Conservation (phyloP, 2,113 vertebrate species). For the Athene noctua region DNA sequence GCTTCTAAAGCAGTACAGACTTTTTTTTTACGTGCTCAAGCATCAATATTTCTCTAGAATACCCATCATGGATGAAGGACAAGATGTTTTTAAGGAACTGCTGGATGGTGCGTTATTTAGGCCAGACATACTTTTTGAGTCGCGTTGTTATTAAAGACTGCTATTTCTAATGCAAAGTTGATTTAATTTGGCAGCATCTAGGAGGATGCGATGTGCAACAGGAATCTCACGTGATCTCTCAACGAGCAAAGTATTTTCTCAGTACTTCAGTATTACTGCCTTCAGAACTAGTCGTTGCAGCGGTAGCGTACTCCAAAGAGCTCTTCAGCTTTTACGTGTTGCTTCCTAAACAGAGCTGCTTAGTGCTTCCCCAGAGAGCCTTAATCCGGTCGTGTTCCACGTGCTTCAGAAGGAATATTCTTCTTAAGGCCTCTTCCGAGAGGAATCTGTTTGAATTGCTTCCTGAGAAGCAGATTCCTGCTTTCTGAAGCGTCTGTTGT, state of each 20-base stretch:
- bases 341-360: not conserved
- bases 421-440: not conserved
- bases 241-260: not conserved
- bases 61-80: not conserved
- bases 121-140: not conserved
- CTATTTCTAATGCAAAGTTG: not conserved
- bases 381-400: not conserved
- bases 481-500: not conserved
- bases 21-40: not conserved
- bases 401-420: rapidly evolving
- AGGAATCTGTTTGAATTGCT: not conserved
- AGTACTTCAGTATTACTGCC: not conserved
- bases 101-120: not conserved
- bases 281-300: not conserved
- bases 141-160: not conserved
- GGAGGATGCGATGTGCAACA: rapidly evolving
- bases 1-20: not conserved
- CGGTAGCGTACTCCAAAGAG: not conserved
- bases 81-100: not conserved
- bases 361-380: not conserved
- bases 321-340: not conserved
- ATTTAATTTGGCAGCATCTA: not conserved
- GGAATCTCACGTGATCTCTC: not conserved
- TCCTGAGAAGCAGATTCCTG: not conserved
- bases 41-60: not conserved